Evolutionary conservation across 2,113 vertebrate species (phyloP), one percentile per base, ranked within the genome.

Genomic region (Tenebrosternarchus preto): DNA sequence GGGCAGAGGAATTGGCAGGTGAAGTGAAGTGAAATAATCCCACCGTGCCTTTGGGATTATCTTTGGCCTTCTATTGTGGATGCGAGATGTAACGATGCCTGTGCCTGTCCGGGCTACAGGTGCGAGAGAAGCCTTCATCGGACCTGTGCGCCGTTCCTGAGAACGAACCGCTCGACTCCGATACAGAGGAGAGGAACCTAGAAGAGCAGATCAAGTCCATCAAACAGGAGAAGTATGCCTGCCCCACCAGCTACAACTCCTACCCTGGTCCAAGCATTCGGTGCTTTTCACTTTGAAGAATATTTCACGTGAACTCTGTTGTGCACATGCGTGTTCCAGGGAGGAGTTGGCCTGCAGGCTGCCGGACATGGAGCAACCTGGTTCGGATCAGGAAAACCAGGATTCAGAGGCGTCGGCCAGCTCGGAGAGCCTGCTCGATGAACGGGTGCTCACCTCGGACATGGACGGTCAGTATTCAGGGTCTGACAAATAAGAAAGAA

Each of bases 351-450:
- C 96, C 0, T 98, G 94, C 55, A 93, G 96, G 8, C 90, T 99
- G 27, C 98, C 97, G 0, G 97, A 99, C 87, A 93, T 99, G 66
- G 97, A 99, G 83, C 96, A 96, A 69, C 92, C 95, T 0, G 95
- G 96, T 75, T 99, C 98, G 0, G 97, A 99, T 0, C 96, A 98
- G 89, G 98, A 99, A 83, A 99, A 97, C 24, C 39, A 95, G 53
- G 97, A 99, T 86, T 99, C 96, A 0, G 98, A 99, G 87, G 94
- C 95, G 0, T 99, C 97, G 0, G 93, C 93, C 8, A 99, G 98
- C 92, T 97, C 97, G 0, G 97, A 99, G 93, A 98, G 97, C 85
- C 93, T 99, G 43, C 85, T 98, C 72, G 96, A 97, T 0, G 96
- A 97, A n/a, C 91, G 92, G 4, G 82, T 86, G 0, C 90, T 88